Evolutionary conservation across 2,797 vertebrate species (phyloP).

Genomic region (Champsocephalus gunnari): DNA sequence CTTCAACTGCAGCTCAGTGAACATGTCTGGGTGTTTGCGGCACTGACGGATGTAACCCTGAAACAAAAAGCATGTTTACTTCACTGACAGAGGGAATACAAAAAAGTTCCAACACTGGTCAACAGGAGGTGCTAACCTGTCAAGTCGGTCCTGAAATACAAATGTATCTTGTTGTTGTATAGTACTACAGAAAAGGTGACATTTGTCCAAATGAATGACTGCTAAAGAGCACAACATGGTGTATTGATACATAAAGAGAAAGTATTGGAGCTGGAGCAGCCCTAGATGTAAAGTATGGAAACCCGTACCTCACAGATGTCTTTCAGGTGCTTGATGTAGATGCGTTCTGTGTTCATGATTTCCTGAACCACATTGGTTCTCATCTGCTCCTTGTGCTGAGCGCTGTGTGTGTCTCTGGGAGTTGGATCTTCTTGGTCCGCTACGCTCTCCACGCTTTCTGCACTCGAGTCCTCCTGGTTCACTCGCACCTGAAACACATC

Average conservation of each 20-base stretch:
- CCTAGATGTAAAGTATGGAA: not conserved
- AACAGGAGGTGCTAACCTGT: slow-evolving; percentile 59
- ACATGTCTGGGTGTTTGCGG: slow-evolving; percentile 95
- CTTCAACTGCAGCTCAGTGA: slow-evolving; percentile 90
- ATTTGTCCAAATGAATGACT: not conserved
- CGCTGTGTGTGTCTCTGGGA: slow-evolving; percentile 81
- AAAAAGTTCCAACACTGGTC: slow-evolving; percentile 50
- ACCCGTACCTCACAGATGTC: slow-evolving; percentile 95
- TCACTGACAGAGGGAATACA: not conserved
- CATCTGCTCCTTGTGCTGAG: slow-evolving; percentile 95
- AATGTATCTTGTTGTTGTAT: not conserved
- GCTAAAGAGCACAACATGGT: not conserved
- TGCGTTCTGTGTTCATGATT: slow-evolving; percentile 97
- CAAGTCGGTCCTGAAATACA: slow-evolving; percentile 2
- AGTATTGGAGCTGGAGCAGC: not conserved
- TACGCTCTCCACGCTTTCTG: slow-evolving; percentile 83
- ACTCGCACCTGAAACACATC: slow-evolving; percentile 89
- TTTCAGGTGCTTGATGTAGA: slow-evolving; percentile 98
- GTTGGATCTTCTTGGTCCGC: slow-evolving; percentile 85
- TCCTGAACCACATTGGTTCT: slow-evolving; percentile 97
- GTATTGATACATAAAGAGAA: not conserved
- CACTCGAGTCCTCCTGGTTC: slow-evolving; percentile 94
- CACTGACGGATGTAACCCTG: slow-evolving; percentile 99
- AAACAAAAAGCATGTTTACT: slow-evolving; percentile 16
- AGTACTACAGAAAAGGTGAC: not conserved